Base-by-base conservation (phyloP, 2,888 invertebrate genomes). In the Tineola bisselliella region DNA sequence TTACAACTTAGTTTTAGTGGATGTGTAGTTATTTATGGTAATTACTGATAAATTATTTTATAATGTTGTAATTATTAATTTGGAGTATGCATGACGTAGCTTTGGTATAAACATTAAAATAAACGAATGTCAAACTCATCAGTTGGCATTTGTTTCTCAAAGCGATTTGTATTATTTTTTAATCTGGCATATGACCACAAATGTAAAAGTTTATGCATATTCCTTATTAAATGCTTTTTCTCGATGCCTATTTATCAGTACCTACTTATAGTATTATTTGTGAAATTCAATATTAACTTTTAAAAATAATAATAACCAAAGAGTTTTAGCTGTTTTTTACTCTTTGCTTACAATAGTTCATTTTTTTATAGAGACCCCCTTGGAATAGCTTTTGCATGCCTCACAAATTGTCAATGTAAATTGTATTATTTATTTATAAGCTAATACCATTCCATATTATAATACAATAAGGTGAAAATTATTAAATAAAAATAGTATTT, bases 401-500 rank as follows among this genome's bases (percentile, higher is more conserved):
- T 65, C 68, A 71, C 68, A 66, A 66, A 67, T 65, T 67, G 38
- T 38, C 38, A 38, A 38, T 38, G 38, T 38, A 12, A 38, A 38
- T 38, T 38, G 73, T 68, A 63, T 84, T 80, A 84, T 83, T 86
- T 84, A 82, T 82, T 84, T 62, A 18, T 59, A 44, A 56, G 44
- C 52, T 83, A 77, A 78, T 84, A 84, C 78, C 87, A 87, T 87
- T 87, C 86, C 86, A 87, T 58, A 58, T 58, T 48, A 48, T 48
- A 31, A 19, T 19, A 31, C 33, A 15, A 12, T 58, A 58, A 58
- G 58, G 25, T 33, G 25, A 33, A 56, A 58, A 58, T 54, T 33
- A 58, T 33, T 33, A 33, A 54, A 58, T 75, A 79, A 79, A 78
- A 60, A 75, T 79, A 79, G 61, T 59, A 61, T 62, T 61, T 62